Evolutionary conservation across 2,113 vertebrate species (phyloP).

Genomic region (Bathybates hornii): DNA sequence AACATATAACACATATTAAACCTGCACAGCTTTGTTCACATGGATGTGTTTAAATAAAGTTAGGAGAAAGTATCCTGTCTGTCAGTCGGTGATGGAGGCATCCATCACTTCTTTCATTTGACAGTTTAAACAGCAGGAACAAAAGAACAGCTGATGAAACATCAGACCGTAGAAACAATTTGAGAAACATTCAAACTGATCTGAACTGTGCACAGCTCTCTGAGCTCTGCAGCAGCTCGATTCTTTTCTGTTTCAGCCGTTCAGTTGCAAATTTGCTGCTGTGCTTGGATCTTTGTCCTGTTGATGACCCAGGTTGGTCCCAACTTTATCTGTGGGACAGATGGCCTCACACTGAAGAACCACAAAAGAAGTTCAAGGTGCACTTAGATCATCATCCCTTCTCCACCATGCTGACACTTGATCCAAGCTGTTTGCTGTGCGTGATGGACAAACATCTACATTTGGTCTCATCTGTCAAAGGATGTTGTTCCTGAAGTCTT

Average conservation of each 20-base stretch:
- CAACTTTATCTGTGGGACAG: background rate
- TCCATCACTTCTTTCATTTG: background rate
- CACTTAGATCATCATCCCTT: background rate
- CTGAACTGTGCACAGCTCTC: background rate
- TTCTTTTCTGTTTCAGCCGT: background rate
- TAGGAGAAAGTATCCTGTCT: background rate
- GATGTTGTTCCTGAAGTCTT: background rate
- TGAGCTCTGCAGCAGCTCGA: background rate
- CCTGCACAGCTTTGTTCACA: background rate
- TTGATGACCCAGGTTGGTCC: background rate
- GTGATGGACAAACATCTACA: background rate
- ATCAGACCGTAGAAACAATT: background rate
- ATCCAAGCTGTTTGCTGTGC: background rate
- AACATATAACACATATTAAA: background rate
- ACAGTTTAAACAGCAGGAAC: background rate
- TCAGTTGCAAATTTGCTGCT: background rate
- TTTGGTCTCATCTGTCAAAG: background rate
- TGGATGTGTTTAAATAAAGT: background rate
- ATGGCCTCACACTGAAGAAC: background rate
- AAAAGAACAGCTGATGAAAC: background rate
- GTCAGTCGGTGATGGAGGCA: background rate
- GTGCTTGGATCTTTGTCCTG: background rate
- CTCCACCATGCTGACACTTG: background rate
- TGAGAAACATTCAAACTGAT: background rate
- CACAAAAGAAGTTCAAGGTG: background rate